Base-by-base conservation (phyloP, 2,888 invertebrate species). In the Smittia sp. region DNA sequence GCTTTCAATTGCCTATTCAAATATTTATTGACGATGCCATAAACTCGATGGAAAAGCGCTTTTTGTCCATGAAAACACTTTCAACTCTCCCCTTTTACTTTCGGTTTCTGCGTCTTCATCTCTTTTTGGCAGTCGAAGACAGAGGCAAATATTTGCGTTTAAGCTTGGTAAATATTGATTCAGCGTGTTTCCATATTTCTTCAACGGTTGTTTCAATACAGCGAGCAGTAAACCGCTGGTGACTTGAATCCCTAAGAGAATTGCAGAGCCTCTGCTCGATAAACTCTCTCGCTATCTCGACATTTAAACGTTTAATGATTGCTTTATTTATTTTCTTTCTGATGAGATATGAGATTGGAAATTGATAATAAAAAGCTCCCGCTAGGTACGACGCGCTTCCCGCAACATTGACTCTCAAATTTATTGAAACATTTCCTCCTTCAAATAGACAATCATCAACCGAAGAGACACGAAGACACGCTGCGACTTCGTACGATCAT, bases 101-200 rank as follows among this genome's bases (percentile, higher is more conserved):
- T 27, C 66, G 15, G 0, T 32, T 18, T 38, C n/a, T 4, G 20
- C 13, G 32, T 20, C 66, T 38, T 1, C 4, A 1, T 38, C n/a
- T 32, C 18, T 38, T 66, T 66, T 66, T 32, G n/a, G 6, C 39
- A 25, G 39, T 38, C 11, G 27, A 24, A 25, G 13, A 11, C 2
- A 18, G 52, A 46, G n/a, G n/a, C 32, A 58, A 58, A 58, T 58
- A 58, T 58, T 58, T 58, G 58, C 22, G 20, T 20, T 7, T 1
- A 22, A 24, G 58, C 24, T 66, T 18, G 32, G 11, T 38, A 32
- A 66, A 66, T 66, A 66, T 66, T 66, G 66, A 32, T 66, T 66
- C 66, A 32, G 66, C 38, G 38, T 38, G 20, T 66, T 66, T 38
- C 15, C 27, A 7, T 20, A 18, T 66, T 66, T 66, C 24, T 58